Conservation (phyloP, 2,797 vertebrate genomes). For the Helicolenus hilgendorfi region DNA sequence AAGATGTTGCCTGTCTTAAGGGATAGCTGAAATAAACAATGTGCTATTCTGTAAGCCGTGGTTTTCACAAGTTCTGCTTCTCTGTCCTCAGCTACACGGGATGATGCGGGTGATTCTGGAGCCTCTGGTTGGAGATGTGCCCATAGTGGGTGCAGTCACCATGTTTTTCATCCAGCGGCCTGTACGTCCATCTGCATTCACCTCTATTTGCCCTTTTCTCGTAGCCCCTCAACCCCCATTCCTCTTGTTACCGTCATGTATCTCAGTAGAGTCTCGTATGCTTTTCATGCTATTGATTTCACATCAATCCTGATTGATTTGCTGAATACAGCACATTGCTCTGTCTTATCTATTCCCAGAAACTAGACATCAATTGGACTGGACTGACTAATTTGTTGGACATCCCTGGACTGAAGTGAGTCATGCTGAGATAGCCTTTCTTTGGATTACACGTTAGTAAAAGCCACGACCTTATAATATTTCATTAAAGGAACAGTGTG, state of each 20-base stretch:
- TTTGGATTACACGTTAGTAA: neutral
- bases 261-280: neutral
- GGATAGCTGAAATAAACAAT: neutral
- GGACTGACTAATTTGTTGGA: constrained; percentile 96
- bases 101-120: constrained; percentile 96
- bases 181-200: constrained; percentile 85
- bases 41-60: neutral
- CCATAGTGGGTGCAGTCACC: constrained; percentile 95
- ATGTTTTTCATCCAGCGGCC: constrained; percentile 97
- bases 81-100: constrained; percentile 90
- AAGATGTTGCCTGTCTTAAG: neutral
- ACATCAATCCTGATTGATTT: constrained; percentile 44
- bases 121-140: constrained; percentile 94
- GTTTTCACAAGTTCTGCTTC: constrained; percentile 5
- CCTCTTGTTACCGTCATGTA: constrained; percentile 8
- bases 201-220: constrained; percentile 41
- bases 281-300: constrained; percentile 52
- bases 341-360: constrained; percentile 80
- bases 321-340: neutral
- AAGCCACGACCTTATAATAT: neutral
- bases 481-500: neutral
- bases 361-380: constrained; percentile 97
- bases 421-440: neutral
- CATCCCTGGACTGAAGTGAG: constrained; percentile 96
- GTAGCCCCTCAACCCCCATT: neutral